A percentile compares a stretch with the other conserved stretches of the same genome.
phyloP scores from a whole-genome alignment of 2,113 vertebrate species.

The Ciconia stormi region DNA sequence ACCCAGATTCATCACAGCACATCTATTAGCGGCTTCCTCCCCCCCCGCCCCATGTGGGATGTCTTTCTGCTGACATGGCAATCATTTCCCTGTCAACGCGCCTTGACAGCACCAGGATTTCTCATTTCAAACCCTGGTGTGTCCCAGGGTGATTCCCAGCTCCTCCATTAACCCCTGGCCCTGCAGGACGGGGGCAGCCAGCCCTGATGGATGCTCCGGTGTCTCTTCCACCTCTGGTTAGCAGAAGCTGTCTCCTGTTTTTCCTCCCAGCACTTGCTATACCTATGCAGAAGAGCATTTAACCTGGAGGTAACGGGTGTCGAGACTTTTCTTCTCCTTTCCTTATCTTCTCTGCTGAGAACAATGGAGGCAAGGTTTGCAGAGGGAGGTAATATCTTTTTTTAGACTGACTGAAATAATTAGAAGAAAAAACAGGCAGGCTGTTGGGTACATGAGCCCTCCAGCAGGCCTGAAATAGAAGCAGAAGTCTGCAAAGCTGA shows the following conservation, averaged over 20 bases:
- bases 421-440: conserved; percentile 49
- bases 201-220: neutral
- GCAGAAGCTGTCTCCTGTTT: neutral
- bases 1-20: neutral
- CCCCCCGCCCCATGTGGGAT: neutral
- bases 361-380: conserved; percentile 53
- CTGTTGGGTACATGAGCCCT: conserved; percentile 51
- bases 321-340: neutral
- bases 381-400: conserved; percentile 54
- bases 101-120: conserved; percentile 24
- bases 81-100: neutral
- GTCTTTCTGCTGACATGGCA: neutral
- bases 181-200: neutral
- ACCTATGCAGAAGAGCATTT: neutral
- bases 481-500: conserved; percentile 57
- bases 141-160: neutral
- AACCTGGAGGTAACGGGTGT: neutral
- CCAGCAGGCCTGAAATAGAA: conserved; percentile 58
- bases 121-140: neutral
- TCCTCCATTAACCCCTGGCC: conserved; percentile 42
- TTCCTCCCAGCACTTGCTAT: neutral
- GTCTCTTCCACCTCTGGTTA: neutral
- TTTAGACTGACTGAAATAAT: conserved; percentile 63
- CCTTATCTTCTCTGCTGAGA: neutral
- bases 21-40: neutral